A percentile compares a stretch with the other conserved stretches of the same genome.
Conservation (phyloP, 1,140 invertebrate species). For the Laupala kohalensis region DNA sequence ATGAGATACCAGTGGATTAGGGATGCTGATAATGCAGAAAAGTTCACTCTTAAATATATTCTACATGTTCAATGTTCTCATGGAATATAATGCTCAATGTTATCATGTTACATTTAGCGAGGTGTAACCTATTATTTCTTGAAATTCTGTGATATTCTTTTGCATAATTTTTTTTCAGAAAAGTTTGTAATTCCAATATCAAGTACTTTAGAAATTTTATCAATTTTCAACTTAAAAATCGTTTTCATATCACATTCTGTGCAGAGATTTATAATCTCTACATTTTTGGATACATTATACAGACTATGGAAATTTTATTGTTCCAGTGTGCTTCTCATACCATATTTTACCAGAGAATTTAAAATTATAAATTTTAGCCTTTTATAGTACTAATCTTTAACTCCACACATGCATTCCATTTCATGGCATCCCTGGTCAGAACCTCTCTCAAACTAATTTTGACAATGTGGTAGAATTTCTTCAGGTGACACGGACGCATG, state of each 20-base stretch:
- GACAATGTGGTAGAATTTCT: not conserved
- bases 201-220: not conserved
- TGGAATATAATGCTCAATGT: not conserved
- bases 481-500: slow-evolving; percentile 6
- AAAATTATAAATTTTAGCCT: not conserved
- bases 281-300: not conserved
- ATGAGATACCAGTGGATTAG: not conserved
- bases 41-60: not conserved
- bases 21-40: not conserved
- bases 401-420: not conserved
- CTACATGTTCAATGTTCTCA: not conserved
- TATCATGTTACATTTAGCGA: not conserved
- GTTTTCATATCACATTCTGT: not conserved
- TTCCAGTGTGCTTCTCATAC: not conserved
- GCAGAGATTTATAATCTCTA: not conserved
- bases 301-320: not conserved
- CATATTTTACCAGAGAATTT: not conserved
- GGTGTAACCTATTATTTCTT: not conserved
- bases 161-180: not conserved
- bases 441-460: not conserved
- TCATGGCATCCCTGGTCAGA: not conserved
- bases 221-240: not conserved
- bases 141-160: not conserved
- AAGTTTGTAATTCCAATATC: not conserved
- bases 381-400: not conserved